These are phyloP conservation scores for Plusia festucae DNA, from an alignment of 2,888 invertebrate species.

Conservation along the genomic window DNA sequence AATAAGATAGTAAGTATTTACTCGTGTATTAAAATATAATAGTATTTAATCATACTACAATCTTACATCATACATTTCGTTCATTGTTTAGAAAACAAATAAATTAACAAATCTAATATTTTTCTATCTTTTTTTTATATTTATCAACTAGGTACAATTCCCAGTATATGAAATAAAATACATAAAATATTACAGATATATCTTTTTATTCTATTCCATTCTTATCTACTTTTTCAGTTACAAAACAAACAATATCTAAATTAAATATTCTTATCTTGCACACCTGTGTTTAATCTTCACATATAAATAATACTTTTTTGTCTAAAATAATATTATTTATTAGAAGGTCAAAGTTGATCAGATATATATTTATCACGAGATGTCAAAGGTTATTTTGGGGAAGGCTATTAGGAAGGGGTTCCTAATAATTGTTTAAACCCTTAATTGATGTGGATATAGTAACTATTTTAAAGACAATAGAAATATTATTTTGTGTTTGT, in stretches of 20 bases:
- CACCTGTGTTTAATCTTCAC: constrained; percentile 79
- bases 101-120: no score
- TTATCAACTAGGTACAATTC: neutral
- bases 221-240: constrained; percentile 51
- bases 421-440: constrained; percentile 39
- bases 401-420: constrained; percentile 35
- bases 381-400: constrained; percentile 76
- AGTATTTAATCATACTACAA: no score
- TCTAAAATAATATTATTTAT: constrained; percentile 60
- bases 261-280: constrained; percentile 39
- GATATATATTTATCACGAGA: constrained; percentile 66
- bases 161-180: neutral
- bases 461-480: constrained; percentile 31
- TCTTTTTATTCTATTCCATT: constrained; percentile 55
- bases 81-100: no score
- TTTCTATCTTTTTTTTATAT: neutral
- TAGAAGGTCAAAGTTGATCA: constrained; percentile 64
- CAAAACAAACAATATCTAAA: constrained; percentile 56
- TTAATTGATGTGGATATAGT: constrained; percentile 32
- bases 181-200: neutral
- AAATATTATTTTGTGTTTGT: neutral
- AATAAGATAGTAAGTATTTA: no score
- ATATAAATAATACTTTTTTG: constrained; percentile 69
- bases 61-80: no score
- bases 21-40: no score